Base-by-base conservation (phyloP, 2,113 vertebrate species). In the Chloroceryle aenea region DNA sequence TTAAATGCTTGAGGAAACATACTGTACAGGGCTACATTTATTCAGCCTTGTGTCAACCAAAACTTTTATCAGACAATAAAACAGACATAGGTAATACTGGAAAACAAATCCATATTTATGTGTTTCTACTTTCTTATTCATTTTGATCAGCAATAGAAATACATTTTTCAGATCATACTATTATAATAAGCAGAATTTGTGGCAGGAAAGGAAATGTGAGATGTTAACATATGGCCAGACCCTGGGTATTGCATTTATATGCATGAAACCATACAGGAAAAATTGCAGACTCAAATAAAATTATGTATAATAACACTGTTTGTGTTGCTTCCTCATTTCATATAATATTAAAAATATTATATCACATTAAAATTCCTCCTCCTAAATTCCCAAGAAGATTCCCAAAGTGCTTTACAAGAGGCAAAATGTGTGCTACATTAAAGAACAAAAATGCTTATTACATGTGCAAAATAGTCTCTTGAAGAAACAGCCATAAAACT, bases 131-230 rank as follows among this genome's bases (percentile, higher is more conserved):
- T 93, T 85, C 88, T 85, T 75, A 79, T 58, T 91, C 75, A 89
- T 88, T 96, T 88, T 50, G 27, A 89, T 59, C 79, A 85, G 73
- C 76, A 96, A 87, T 87, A 96, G 93, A 95, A 97, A 95, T 80
- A 88, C 90, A 90, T 96, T 96, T 97, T 96, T 94, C 53, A 66
- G 76, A 72, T 79, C 76, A 78, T 90, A 52, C 58, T 92, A 96
- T 96, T 96, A 95, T 93, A 97, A 95, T 97, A 92, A 93, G 76
- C 50, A 92, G 23, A 5, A 82, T 79, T 94, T 91, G 96, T 90
- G 91, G 79, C 75, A 97, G 95, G 93, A 95, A 96, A 90, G 72
- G 93, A 90, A 97, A 96, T 91, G 56, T 91, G 91, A 96, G 94
- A 95, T 77, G 45, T 89, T 97, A 97, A 87, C 87, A 96, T 68